phyloP scores from a whole-genome alignment of 2,888 invertebrate genomes.

The Eupithecia centaureata region DNA sequence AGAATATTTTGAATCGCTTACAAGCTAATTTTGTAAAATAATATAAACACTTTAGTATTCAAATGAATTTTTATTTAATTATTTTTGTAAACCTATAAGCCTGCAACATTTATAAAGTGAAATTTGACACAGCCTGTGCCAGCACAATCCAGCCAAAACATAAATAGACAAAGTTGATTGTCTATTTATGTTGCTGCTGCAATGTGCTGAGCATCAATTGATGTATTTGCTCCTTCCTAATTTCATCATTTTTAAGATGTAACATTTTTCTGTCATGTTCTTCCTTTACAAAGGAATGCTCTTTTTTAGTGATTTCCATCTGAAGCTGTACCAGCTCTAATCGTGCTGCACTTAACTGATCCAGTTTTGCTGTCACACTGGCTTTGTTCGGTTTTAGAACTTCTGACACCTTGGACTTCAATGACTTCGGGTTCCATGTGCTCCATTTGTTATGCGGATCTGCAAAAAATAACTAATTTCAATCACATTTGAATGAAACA shows the following conservation, averaged over 20 bases:
- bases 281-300: slow-evolving; percentile 7
- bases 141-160: no score
- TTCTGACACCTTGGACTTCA: background rate
- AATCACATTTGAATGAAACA: no score
- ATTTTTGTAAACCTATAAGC: no score
- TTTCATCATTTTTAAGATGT: slow-evolving; percentile 9
- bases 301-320: slow-evolving; percentile 8
- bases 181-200: slow-evolving; percentile 1
- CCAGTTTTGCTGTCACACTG: slow-evolving; percentile 5
- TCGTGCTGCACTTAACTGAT: slow-evolving; percentile 10
- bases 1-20: slow-evolving; percentile 3
- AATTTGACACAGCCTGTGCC: no score
- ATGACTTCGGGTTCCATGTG: background rate
- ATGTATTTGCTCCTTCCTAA: slow-evolving; percentile 8
- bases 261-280: slow-evolving; percentile 9
- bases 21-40: slow-evolving; percentile 9
- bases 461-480: slow-evolving; percentile 1
- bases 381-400: slow-evolving; percentile 6
- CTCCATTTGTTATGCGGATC: slow-evolving; percentile 20
- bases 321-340: slow-evolving; percentile 11
- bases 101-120: no score
- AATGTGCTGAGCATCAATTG: slow-evolving; percentile 2
- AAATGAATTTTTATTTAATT: slow-evolving; percentile 9
- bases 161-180: background rate
- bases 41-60: background rate